A percentile compares a stretch with the other conserved stretches of the same genome.
phyloP scores from a whole-genome alignment of 1,140 invertebrate species.

The Hylaeus volcanicus region DNA sequence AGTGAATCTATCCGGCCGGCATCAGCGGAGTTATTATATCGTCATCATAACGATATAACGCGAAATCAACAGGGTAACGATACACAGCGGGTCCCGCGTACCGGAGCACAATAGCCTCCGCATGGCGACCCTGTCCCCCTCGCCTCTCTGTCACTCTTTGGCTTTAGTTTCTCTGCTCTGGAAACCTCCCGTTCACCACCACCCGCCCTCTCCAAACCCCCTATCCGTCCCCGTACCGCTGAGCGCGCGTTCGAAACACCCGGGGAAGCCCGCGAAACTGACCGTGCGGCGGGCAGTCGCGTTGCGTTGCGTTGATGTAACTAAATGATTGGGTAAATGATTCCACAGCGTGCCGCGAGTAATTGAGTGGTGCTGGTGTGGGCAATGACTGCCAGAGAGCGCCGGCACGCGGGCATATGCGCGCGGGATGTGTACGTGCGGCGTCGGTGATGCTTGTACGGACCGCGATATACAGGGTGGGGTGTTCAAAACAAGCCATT shows the following conservation, averaged over 20 bases:
- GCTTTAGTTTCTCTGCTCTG: slow-evolving; percentile 20
- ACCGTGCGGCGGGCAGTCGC: slow-evolving; percentile 64
- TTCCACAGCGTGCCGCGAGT: slow-evolving; percentile 80
- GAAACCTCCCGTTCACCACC: slow-evolving; percentile 14
- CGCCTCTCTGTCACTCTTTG: slow-evolving; percentile 48
- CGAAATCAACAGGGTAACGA: slow-evolving; percentile 80
- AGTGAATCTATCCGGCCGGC: slow-evolving; percentile 69
- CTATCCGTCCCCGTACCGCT: background rate
- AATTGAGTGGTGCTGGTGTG: slow-evolving; percentile 79
- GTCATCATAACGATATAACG: slow-evolving; percentile 80
- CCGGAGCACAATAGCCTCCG: slow-evolving; percentile 73
- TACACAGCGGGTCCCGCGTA: slow-evolving; percentile 72
- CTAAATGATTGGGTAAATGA: slow-evolving; percentile 82
- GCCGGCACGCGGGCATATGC: slow-evolving; percentile 14
- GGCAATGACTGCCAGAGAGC: slow-evolving; percentile 76
- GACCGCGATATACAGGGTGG: slow-evolving; percentile 25
- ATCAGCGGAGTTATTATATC: slow-evolving; percentile 78
- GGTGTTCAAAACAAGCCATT: too few species aligned
- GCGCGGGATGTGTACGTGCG: background rate
- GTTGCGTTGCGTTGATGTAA: slow-evolving; percentile 79
- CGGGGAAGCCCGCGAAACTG: slow-evolving; percentile 64
- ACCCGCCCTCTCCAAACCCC: slow-evolving; percentile 23
- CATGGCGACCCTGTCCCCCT: slow-evolving; percentile 42
- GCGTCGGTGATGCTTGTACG: slow-evolving; percentile 19
- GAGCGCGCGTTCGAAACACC: slow-evolving; percentile 49